Evolutionary conservation across 2,797 vertebrate species (phyloP).

Genomic region (Merluccius polli): DNA sequence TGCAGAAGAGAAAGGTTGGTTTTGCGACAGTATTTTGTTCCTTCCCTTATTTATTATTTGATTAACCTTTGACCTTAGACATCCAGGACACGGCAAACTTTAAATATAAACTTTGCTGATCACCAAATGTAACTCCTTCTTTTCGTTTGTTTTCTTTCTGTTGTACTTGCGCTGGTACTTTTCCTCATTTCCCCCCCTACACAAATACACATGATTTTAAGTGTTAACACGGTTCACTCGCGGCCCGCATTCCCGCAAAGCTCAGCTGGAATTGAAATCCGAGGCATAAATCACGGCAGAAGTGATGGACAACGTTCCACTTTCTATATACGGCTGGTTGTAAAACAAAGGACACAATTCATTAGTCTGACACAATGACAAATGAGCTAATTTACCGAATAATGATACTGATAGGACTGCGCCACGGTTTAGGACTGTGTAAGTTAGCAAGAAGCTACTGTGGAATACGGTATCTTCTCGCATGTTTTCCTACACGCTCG

Average conservation of each 20-base stretch:
- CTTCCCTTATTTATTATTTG: neutral
- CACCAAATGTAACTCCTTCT: neutral
- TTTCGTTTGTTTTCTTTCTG: neutral
- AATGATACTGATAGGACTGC: neutral
- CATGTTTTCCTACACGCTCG: slow-evolving; percentile 1
- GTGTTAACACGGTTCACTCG: neutral
- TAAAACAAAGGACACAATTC: neutral
- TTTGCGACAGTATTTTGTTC: too few relatives aligned
- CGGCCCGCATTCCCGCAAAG: neutral
- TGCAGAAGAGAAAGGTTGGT: too few relatives aligned
- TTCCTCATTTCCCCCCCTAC: neutral
- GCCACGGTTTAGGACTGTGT: slow-evolving; percentile 18
- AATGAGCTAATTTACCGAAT: slow-evolving; percentile 10
- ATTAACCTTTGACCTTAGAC: neutral
- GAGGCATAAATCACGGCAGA: slow-evolving; percentile 9
- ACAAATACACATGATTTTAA: neutral
- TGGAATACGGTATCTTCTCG: slow-evolving; percentile 26
- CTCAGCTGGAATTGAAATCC: neutral
- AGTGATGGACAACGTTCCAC: neutral
- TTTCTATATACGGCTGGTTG: neutral
- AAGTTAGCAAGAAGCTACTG: slow-evolving; percentile 16
- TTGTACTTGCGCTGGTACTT: neutral
- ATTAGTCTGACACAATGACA: neutral
- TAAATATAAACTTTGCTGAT: neutral
- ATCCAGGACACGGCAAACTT: neutral